Conservation (phyloP, 2,797 vertebrate species). For the Hozukius guyotensis region DNA sequence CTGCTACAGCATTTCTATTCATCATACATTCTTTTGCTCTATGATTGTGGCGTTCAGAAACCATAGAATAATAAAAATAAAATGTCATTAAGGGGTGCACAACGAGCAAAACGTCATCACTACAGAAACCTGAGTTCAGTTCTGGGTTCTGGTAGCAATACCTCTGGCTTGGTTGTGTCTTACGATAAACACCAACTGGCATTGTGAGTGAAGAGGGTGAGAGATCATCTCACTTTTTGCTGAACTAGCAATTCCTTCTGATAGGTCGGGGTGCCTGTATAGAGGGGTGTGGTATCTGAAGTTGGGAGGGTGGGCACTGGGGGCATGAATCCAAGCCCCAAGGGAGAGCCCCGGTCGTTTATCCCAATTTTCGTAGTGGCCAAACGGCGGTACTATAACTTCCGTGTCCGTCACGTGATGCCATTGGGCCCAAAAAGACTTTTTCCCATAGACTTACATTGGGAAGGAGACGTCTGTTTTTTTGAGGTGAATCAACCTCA, state of each 20-base stretch:
- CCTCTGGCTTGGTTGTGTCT: neutral
- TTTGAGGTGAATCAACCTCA: too few relatives aligned
- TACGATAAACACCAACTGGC: neutral
- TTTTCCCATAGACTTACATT: too few relatives aligned
- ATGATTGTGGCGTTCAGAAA: conserved; percentile 7
- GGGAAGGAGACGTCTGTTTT: too few relatives aligned
- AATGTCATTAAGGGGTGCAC: neutral
- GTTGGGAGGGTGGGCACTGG: neutral
- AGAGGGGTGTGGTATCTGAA: neutral
- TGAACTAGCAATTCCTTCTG: neutral
- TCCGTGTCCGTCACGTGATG: too few relatives aligned
- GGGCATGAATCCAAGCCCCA: neutral
- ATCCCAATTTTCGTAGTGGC: too few relatives aligned
- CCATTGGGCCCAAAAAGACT: too few relatives aligned
- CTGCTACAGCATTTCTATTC: conserved; percentile 2
- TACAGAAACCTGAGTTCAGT: neutral
- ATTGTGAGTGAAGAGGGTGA: neutral
- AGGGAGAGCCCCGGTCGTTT: too few relatives aligned
- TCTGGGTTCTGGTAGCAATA: neutral
- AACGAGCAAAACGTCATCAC: neutral
- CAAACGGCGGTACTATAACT: too few relatives aligned
- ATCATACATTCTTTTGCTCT: conserved; percentile 35
- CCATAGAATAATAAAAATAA: conserved; percentile 19
- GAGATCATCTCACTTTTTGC: neutral
- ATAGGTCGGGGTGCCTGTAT: neutral